Evolutionary conservation across 2,797 vertebrate genomes (phyloP).

Genomic region (Avahi laniger): DNA sequence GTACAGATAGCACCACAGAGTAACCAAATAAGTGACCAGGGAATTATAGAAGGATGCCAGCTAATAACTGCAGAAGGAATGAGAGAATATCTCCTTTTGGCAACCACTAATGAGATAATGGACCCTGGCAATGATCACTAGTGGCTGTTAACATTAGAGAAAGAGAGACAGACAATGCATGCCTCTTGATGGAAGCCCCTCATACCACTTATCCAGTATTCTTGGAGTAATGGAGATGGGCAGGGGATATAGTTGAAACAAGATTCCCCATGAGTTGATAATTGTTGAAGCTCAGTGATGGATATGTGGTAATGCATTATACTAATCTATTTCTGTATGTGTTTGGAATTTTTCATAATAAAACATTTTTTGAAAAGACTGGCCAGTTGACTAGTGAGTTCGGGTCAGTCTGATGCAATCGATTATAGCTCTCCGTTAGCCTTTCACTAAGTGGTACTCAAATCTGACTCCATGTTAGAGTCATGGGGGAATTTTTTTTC

Average conservation of each 20-base stretch:
- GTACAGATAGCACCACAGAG: neutral
- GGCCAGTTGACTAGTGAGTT: neutral
- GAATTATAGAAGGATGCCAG: neutral
- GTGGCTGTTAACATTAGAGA: neutral
- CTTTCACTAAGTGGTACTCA: conserved; percentile 17
- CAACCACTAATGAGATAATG: neutral
- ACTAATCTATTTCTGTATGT: neutral
- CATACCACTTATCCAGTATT: neutral
- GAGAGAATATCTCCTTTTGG: neutral
- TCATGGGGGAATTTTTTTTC: neutral
- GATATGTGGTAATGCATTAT: neutral
- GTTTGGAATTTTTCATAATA: neutral
- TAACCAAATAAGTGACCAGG: neutral
- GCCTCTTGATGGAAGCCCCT: neutral
- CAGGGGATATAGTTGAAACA: neutral
- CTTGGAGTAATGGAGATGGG: neutral
- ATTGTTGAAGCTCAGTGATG: neutral
- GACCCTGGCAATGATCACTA: neutral
- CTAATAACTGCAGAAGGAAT: neutral
- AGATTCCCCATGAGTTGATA: neutral
- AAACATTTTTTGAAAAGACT: neutral
- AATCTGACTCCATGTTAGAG: neutral
- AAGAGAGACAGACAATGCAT: neutral
- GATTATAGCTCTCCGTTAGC: neutral
- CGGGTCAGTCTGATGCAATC: neutral